Base-by-base conservation (phyloP, 2,888 invertebrate species). In the Heterodera filipjevi region DNA sequence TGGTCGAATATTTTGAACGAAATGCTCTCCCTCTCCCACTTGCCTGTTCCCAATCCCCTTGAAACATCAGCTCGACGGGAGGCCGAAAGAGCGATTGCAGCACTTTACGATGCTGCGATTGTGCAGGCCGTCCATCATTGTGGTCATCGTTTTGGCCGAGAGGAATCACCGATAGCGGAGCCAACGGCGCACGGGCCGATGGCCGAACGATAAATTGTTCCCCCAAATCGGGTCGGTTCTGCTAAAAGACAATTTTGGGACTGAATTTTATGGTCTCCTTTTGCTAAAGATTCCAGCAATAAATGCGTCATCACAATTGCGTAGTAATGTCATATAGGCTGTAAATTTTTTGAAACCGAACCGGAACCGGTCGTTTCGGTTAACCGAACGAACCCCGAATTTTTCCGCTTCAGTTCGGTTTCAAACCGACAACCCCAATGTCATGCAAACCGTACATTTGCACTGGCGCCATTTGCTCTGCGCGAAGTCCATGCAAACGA, bases 1-100 rank as follows among this genome's bases (percentile, higher is more conserved):
- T 3, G 6, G 32, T 6, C n/a, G n/a, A n/a, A n/a, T n/a, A n/a
- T n/a, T n/a, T n/a, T 39, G 3, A 22, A 70, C 35, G 27, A 81
- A 30, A 49, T 35, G 16, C 35, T 32, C n/a, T n/a, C n/a, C n/a
- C n/a, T 66, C 19, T 35, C 32, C 33, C 8, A 32, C 66, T 32
- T 84, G 91, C 92, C 76, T 90, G 89, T 35, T 91, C 89, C 84
- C 93, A 92, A 8, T 92, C 90, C 22, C 93, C 93, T 79, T 92
- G 90, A 86, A 91, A 92, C 44, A 93, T 91, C 68, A 93, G 90
- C 85, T 93, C 93, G 78, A 92, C 91, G 0, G 93, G 93, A 14
- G 93, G 93, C 77, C 92, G 91, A 88, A 92, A 93, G 32, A 93
- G 90, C 87, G 93, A 93, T 89, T 93, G 93, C 64, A 93, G 90